These are phyloP conservation scores for Tetramorium parvispinum DNA, from an alignment of 1,140 invertebrate species.

Conservation along the genomic window DNA sequence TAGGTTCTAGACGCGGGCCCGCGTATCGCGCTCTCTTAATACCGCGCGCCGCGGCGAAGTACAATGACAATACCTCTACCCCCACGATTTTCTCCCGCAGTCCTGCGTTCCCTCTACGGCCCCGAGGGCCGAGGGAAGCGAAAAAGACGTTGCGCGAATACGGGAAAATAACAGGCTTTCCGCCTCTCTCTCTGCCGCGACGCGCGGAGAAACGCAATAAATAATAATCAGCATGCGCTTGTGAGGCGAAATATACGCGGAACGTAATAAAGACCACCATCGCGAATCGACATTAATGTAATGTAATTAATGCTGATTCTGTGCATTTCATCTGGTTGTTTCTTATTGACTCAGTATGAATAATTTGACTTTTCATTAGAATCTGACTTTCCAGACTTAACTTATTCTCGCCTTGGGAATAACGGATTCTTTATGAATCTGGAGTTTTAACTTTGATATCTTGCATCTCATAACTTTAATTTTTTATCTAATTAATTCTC, in stretches of 20 bases:
- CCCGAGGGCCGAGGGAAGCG: not conserved
- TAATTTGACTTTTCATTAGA: too few relatives aligned
- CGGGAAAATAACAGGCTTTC: slow-evolving; percentile 2
- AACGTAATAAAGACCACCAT: slow-evolving; percentile 11
- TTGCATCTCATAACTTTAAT: too few relatives aligned
- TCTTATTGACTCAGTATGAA: not conserved
- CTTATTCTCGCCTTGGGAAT: too few relatives aligned
- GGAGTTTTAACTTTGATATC: too few relatives aligned
- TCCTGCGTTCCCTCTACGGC: slow-evolving; percentile 47
- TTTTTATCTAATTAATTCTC: too few relatives aligned
- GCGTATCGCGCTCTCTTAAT: slow-evolving; percentile 64
- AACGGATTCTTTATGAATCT: too few relatives aligned
- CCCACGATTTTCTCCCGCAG: slow-evolving; percentile 70
- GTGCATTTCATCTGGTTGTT: not conserved
- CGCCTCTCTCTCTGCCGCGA: not conserved
- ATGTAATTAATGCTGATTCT: slow-evolving; percentile 7
- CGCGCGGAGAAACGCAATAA: slow-evolving; percentile 6
- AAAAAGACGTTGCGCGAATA: not conserved
- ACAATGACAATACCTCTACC: slow-evolving; percentile 69
- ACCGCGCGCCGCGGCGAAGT: not conserved
- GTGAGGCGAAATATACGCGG: not conserved
- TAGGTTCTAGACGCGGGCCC: slow-evolving; percentile 69
- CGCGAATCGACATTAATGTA: not conserved
- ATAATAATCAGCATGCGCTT: slow-evolving; percentile 38
- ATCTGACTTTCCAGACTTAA: too few relatives aligned